Conservation (phyloP, 2,888 invertebrate species). For the Liposcelis brunnea region DNA sequence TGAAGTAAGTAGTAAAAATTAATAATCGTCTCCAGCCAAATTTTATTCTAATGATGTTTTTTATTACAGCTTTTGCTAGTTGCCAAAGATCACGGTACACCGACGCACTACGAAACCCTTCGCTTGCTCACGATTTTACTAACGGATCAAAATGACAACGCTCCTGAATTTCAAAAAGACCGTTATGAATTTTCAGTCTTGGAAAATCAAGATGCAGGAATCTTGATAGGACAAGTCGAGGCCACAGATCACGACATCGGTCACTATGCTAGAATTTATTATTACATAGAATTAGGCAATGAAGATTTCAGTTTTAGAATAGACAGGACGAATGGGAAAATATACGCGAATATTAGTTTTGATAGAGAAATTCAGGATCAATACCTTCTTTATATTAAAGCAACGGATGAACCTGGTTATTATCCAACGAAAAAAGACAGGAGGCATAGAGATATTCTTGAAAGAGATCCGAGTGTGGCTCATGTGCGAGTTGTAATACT, state of each 20-base stretch:
- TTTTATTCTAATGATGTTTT: neutral
- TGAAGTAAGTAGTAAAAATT: conserved; percentile 30
- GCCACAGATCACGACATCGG: conserved; percentile 64
- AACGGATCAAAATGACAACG: conserved; percentile 66
- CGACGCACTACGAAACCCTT: conserved; percentile 60
- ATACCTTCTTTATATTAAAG: conserved; percentile 61
- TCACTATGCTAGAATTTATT: conserved; percentile 62
- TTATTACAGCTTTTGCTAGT: conserved; percentile 48
- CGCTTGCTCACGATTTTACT: conserved; percentile 56
- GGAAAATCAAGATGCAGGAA: conserved; percentile 38
- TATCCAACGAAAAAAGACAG: conserved; percentile 25
- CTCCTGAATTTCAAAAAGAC: conserved; percentile 52
- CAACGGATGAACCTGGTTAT: conserved; percentile 66
- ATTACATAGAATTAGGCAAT: conserved; percentile 63
- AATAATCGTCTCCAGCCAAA: neutral
- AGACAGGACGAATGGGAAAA: conserved; percentile 61
- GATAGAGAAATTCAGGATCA: conserved; percentile 62
- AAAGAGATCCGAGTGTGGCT: conserved; percentile 49
- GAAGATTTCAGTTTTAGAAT: conserved; percentile 58
- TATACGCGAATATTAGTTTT: conserved; percentile 60
- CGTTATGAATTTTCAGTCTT: conserved; percentile 46
- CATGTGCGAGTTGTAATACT: conserved; percentile 52
- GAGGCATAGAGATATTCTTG: conserved; percentile 17
- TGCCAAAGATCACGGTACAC: conserved; percentile 68
- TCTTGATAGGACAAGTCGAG: conserved; percentile 41